Conservation (phyloP, 2,888 invertebrate species). For the Acanthopleura granulata region DNA sequence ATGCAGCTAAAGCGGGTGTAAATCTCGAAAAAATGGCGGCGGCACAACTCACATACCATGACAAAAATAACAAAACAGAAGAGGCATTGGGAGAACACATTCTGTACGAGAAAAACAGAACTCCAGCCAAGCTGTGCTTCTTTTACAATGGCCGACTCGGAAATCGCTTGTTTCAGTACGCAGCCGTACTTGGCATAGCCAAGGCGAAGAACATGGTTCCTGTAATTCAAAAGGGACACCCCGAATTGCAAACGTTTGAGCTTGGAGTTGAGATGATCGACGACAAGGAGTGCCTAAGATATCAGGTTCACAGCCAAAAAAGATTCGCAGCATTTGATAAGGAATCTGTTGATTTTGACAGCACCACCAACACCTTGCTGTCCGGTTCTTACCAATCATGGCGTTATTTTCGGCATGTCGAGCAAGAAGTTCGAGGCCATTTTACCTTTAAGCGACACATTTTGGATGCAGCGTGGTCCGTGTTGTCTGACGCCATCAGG, state of each 20-base stretch:
- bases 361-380: not conserved
- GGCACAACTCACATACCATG: too few species aligned
- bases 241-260: not conserved
- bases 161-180: slow-evolving; percentile 2
- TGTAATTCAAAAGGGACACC: not conserved
- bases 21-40: too few species aligned
- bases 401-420: not conserved
- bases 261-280: not conserved
- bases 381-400: not conserved
- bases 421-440: not conserved
- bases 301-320: not conserved
- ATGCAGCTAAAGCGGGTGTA: too few species aligned
- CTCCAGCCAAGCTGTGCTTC: not conserved
- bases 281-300: not conserved
- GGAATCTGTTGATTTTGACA: not conserved
- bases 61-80: too few species aligned
- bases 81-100: too few species aligned
- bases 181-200: not conserved
- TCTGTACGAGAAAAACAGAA: too few species aligned
- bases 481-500: not conserved
- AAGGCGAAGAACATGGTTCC: not conserved
- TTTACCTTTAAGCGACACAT: not conserved
- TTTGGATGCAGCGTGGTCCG: not conserved
- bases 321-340: not conserved
- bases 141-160: not conserved